phyloP scores from a whole-genome alignment of 2,888 invertebrate genomes.

The Perdita meconis region DNA sequence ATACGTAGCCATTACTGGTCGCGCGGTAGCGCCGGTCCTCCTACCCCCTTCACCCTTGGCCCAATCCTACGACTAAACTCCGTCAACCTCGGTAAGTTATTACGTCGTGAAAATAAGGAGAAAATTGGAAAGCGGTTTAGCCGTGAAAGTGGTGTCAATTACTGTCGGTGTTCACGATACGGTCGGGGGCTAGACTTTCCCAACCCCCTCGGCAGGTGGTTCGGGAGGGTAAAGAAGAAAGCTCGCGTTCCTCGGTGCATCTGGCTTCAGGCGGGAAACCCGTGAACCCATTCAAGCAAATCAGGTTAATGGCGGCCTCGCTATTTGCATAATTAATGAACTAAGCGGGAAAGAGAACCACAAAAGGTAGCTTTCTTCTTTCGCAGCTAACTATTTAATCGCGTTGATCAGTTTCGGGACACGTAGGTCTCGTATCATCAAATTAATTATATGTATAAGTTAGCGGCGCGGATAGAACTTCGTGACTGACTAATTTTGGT shows the following conservation, averaged over 20 bases:
- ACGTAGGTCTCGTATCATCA: too few species aligned
- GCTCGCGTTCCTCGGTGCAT: background rate
- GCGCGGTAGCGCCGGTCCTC: conserved; percentile 21
- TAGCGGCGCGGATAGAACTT: background rate
- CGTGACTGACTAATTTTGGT: background rate
- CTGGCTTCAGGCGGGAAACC: background rate
- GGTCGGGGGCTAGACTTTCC: background rate
- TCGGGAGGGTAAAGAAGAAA: conserved; percentile 27
- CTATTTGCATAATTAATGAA: conserved; percentile 27
- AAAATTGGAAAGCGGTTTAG: conserved; percentile 72
- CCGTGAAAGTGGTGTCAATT: conserved; percentile 71
- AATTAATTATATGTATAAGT: too few species aligned
- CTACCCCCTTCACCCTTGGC: conserved; percentile 9
- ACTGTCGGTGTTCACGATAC: conserved; percentile 52
- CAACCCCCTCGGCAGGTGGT: background rate
- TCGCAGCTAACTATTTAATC: background rate
- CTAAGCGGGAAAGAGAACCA: background rate
- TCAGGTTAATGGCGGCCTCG: conserved; percentile 24
- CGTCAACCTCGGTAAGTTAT: conserved; percentile 67
- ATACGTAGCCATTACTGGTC: conserved; percentile 58
- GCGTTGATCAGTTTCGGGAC: conserved; percentile 3
- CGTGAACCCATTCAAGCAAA: background rate
- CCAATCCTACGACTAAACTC: conserved; percentile 44
- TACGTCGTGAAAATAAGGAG: conserved; percentile 72
- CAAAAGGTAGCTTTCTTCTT: background rate